A percentile compares a stretch with the other conserved stretches of the same genome.
These are phyloP conservation scores for Emydocephalus ijimae DNA, from an alignment of 2,113 vertebrate genomes.

Conservation along the genomic window DNA sequence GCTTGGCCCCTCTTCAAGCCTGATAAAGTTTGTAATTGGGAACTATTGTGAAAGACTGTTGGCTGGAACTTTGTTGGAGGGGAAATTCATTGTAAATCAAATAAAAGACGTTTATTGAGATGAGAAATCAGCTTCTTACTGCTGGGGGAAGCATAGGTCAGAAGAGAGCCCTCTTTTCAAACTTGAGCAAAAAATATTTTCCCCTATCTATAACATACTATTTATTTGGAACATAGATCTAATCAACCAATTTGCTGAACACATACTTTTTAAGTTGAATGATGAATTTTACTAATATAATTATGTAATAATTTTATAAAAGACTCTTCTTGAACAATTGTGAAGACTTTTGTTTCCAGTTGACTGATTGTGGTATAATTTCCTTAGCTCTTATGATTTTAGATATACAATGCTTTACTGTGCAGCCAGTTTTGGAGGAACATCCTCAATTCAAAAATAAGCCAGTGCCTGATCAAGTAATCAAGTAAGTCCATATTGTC, in stretches of 20 bases:
- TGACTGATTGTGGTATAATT: neutral
- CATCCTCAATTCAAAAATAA: constrained; percentile 91
- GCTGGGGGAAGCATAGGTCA: too few species aligned
- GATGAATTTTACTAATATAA: constrained; percentile 12
- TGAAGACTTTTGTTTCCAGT: neutral
- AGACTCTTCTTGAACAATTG: constrained; percentile 7
- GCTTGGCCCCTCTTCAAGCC: too few species aligned
- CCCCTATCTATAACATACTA: neutral
- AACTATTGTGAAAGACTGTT: too few species aligned
- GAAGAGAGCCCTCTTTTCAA: neutral
- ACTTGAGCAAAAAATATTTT: neutral
- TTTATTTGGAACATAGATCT: neutral
- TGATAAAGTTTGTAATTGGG: too few species aligned
- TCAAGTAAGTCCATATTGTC: constrained; percentile 80
- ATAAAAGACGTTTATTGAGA: too few species aligned
- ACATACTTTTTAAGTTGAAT: constrained; percentile 16
- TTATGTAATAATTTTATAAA: neutral
- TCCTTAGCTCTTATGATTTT: constrained; percentile 71
- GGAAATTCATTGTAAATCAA: too few species aligned
- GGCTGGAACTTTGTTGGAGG: too few species aligned
- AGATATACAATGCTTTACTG: constrained; percentile 98
- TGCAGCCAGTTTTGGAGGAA: constrained; percentile 92
- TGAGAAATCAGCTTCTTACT: too few species aligned
- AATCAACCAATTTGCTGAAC: neutral
- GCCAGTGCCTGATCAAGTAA: constrained; percentile 95